Evolutionary conservation across 2,888 invertebrate genomes (phyloP).

Genomic region (Sceliomorpha sp.): DNA sequence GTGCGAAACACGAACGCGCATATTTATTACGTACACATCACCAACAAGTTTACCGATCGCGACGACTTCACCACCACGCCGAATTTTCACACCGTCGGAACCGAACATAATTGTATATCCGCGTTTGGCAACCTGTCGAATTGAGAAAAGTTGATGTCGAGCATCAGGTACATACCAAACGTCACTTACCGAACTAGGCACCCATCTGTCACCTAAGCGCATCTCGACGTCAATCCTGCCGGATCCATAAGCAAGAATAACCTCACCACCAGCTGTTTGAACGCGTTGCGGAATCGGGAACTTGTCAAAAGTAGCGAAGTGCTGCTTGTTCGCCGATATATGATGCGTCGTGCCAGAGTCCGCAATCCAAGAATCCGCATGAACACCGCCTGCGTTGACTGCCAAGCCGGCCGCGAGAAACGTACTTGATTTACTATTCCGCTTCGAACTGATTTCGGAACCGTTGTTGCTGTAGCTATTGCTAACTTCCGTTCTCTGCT

Average conservation of each 20-base stretch:
- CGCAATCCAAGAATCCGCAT: constrained; percentile 53
- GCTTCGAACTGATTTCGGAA: neutral
- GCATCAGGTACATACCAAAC: constrained; percentile 32
- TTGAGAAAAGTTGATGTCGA: constrained; percentile 50
- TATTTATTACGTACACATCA: constrained; percentile 45
- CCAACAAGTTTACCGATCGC: constrained; percentile 33
- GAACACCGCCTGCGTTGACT: constrained; percentile 27
- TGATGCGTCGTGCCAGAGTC: constrained; percentile 35
- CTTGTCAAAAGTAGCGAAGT: too few species aligned
- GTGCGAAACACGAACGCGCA: constrained; percentile 41
- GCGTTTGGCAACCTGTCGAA: constrained; percentile 47
- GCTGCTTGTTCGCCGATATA: constrained; percentile 33
- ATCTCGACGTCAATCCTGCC: too few species aligned
- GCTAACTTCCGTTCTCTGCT: too few species aligned
- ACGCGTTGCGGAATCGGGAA: too few species aligned
- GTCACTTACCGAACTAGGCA: constrained; percentile 30
- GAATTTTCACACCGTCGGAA: constrained; percentile 33
- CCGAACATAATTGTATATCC: constrained; percentile 42
- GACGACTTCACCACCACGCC: constrained; percentile 31
- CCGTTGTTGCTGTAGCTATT: neutral
- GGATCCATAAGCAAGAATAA: constrained; percentile 30
- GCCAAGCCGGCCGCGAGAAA: constrained; percentile 43
- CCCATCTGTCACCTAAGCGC: constrained; percentile 10
- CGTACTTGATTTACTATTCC: constrained; percentile 24
- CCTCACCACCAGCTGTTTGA: constrained; percentile 25